A percentile compares a stretch with the other conserved stretches of the same genome.
Conservation (phyloP, 2,797 vertebrate genomes). For the Phoeniculus purpureus region DNA sequence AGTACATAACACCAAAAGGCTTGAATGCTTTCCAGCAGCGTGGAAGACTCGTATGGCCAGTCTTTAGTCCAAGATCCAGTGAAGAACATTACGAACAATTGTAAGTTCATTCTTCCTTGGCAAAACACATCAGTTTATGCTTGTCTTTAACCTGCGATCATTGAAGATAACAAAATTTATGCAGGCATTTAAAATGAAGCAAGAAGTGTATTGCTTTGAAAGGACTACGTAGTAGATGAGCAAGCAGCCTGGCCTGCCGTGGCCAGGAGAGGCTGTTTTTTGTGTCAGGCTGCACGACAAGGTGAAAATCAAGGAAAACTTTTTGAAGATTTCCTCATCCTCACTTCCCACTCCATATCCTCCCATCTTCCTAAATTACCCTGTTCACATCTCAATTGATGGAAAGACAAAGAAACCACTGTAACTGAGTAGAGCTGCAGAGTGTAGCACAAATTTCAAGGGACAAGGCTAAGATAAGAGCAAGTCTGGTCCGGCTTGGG, state of each 20-base stretch:
- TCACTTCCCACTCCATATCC: conserved; percentile 66
- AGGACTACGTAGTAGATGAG: background rate
- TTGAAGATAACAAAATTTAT: conserved; percentile 37
- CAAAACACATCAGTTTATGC: background rate
- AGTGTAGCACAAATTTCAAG: conserved; percentile 53
- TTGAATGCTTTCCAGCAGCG: background rate
- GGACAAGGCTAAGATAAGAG: conserved; percentile 54
- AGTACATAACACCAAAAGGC: background rate
- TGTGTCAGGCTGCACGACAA: conserved; percentile 50
- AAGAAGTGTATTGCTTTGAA: conserved; percentile 17
- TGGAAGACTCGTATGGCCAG: background rate
- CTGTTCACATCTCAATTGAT: conserved; percentile 68
- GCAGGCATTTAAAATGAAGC: conserved; percentile 13
- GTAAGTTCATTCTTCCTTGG: conserved; percentile 8
- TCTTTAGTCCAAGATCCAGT: conserved; percentile 6
- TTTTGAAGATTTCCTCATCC: conserved; percentile 62
- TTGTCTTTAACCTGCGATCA: conserved; percentile 32
- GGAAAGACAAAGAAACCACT: conserved; percentile 63
- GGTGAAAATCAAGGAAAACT: conserved; percentile 41
- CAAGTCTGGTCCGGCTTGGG: conserved; percentile 52
- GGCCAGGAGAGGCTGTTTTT: conserved; percentile 1
- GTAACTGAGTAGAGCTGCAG: conserved; percentile 20
- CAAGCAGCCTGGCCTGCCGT: background rate
- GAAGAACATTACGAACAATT: background rate
- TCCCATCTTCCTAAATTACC: conserved; percentile 70